These are phyloP conservation scores for Ceratina calcarata DNA, from an alignment of 1,140 invertebrate genomes.

Conservation along the genomic window DNA sequence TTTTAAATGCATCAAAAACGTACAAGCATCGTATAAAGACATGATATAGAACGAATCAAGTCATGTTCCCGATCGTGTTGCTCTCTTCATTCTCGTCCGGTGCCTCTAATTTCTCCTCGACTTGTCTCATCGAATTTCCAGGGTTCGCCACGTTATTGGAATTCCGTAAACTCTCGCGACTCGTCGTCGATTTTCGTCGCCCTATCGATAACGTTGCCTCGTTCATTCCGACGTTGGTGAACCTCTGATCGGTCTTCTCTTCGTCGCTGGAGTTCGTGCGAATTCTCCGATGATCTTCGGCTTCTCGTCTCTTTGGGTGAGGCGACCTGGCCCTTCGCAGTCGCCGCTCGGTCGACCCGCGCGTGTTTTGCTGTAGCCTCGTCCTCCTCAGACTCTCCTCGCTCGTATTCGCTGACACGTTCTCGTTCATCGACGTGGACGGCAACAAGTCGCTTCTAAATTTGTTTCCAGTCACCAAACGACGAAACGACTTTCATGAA, in stretches of 20 bases:
- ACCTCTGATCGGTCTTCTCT: background rate
- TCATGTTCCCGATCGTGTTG: background rate
- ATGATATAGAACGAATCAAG: background rate
- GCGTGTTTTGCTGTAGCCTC: background rate
- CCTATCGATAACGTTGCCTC: background rate
- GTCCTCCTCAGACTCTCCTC: background rate
- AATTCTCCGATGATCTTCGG: background rate
- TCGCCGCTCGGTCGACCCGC: background rate
- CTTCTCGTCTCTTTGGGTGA: background rate
- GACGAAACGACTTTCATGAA: too few species aligned
- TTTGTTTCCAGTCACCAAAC: too few species aligned
- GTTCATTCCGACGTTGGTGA: background rate
- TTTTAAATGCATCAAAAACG: background rate
- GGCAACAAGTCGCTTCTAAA: too few species aligned
- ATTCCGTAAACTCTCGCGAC: background rate
- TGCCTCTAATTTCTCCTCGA: background rate
- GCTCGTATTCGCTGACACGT: background rate
- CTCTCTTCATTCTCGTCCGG: constrained; percentile 10
- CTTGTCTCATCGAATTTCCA: constrained; percentile 1
- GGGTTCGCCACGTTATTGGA: background rate
- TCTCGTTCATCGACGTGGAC: too few species aligned
- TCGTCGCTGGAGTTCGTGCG: constrained; percentile 4
- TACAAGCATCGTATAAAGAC: background rate
- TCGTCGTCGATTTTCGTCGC: constrained; percentile 30
- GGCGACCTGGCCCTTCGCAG: background rate